Conservation (phyloP, 2,888 invertebrate genomes). For the Ophion obscuratus region DNA sequence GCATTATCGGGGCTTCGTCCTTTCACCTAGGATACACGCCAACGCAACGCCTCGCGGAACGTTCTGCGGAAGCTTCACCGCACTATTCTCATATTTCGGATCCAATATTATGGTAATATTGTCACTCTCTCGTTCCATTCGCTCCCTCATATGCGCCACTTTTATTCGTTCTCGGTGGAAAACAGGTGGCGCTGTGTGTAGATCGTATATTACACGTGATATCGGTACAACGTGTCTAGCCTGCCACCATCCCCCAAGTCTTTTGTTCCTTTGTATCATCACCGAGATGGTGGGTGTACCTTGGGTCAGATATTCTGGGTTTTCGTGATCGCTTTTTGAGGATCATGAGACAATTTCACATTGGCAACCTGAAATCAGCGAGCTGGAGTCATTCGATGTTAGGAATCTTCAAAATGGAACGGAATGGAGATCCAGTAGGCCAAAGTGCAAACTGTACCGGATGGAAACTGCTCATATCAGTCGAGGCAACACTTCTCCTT, state of each 20-base stretch:
- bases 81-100: constrained; percentile 77
- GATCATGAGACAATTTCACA: background rate
- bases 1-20: constrained; percentile 74
- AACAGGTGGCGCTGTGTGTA: constrained; percentile 29
- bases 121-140: constrained; percentile 51
- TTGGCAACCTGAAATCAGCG: no score
- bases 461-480: background rate
- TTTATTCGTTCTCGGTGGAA: constrained; percentile 32
- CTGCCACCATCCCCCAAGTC: background rate
- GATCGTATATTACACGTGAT: constrained; percentile 47
- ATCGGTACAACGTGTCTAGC: constrained; percentile 39
- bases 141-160: constrained; percentile 20
- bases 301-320: background rate
- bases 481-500: no score
- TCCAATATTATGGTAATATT: constrained; percentile 80
- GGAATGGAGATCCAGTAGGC: no score
- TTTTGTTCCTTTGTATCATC: background rate
- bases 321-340: background rate
- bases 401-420: background rate
- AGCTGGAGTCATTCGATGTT: background rate
- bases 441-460: background rate
- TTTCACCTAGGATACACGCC: constrained; percentile 46
- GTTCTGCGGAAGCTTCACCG: constrained; percentile 49
- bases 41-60: background rate
- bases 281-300: background rate